Base-by-base conservation (phyloP, 2,888 invertebrate species). In the Hyposoter dolosus region DNA sequence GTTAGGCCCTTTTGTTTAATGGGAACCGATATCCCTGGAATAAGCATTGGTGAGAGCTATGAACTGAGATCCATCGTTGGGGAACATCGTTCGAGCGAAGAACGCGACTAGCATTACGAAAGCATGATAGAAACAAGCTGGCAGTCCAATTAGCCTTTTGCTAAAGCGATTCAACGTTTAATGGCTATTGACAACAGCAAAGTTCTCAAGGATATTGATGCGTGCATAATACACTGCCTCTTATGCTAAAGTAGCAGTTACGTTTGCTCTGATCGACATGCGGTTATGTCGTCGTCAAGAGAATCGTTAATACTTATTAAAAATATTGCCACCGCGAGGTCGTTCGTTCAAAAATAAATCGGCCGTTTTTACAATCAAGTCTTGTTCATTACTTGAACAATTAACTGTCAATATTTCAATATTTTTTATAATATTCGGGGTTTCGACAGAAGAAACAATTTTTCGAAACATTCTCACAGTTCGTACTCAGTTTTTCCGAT, bases 131-230 rank as follows among this genome's bases (percentile, higher is more conserved):
- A 19, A 56, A 5, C 43, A 53, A n/a, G 12, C 19, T 3, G 53
- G 2, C 43, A 77, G 77, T 78, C 72, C 77, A 82, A 82, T 82
- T 78, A 78, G 63, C 77, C 45, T 76, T 35, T 56, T 50, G n/a
- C 28, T 47, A 45, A 53, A 47, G 56, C 50, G 69, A 75, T 81
- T 71, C 65, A 79, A 75, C 83, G 45, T 83, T 84, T 53, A 63
- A 63, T 19, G 43, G 74, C 50, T 76, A 75, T 79, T 68, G 80
- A 69, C 79, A 75, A 47, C 60, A 74, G 75, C 28, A 10, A 43
- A 32, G 50, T 35, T 69, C 66, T 40, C 23, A 19, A 60, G 17
- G 60, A 40, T 45, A 43, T 40, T 17, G n/a, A n/a, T 40, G 40
- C n/a, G 66, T 66, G 17, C 65, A 17, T 65, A 7, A 43, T 43